These are phyloP conservation scores for Leptinotarsa defecta DNA, from an alignment of 1,140 invertebrate species.

Conservation along the genomic window DNA sequence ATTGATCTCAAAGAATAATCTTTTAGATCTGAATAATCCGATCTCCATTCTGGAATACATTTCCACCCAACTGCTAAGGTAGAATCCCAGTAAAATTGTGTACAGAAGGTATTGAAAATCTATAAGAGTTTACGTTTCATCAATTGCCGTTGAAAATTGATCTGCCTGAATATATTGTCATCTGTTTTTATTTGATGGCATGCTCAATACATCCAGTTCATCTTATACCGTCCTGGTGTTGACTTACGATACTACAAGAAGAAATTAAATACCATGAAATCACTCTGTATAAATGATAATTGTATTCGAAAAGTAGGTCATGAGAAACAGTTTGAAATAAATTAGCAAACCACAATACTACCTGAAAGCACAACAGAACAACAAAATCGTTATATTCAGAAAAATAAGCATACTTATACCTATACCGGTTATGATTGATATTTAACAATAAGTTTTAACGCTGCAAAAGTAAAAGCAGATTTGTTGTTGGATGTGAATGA, in stretches of 20 bases:
- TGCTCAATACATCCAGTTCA: no score
- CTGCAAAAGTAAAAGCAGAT: neutral
- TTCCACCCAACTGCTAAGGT: no score
- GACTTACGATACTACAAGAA: no score
- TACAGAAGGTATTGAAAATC: no score
- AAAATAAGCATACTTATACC: neutral
- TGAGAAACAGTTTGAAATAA: conserved; percentile 3
- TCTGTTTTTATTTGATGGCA: neutral
- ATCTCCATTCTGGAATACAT: no score
- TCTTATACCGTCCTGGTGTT: no score
- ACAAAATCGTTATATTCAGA: neutral
- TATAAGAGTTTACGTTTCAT: no score
- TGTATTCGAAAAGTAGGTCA: neutral
- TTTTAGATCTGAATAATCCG: no score
- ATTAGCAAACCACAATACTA: neutral
- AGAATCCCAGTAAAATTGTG: no score
- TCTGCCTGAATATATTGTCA: neutral
- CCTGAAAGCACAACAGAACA: neutral
- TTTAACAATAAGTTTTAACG: neutral
- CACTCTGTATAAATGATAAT: neutral
- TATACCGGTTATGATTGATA: neutral
- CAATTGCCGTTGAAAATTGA: no score
- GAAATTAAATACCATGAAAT: neutral
- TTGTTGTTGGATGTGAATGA: no score
- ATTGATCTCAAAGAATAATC: no score